Base-by-base conservation (phyloP, 2,888 invertebrate genomes). In the Rosalia funebris region DNA sequence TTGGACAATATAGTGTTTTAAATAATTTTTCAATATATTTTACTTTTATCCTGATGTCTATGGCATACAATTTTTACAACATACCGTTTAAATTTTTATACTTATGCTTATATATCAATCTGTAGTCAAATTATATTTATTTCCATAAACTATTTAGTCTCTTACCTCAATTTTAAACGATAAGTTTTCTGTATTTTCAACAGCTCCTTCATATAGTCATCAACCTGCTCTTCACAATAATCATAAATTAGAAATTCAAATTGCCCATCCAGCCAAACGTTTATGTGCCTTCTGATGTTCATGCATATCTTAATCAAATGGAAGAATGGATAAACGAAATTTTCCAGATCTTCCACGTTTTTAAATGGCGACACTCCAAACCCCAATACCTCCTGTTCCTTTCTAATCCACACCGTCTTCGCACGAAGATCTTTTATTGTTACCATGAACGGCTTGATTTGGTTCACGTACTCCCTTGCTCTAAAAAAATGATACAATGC, bases 221-320 rank as follows among this genome's bases (percentile, higher is more conserved):
- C 93, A 0, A 93, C 89, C 65, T 90, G 90, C 56, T 83, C 83
- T 79, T 96, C 96, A 53, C 96, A 91, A 69, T 86, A 84, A 55
- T 87, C 84, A 2, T 91, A 89, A 72, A 92, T 89, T 64, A 96
- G 83, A 76, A 93, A 93, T 77, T 94, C 91, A 80, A 97, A 97
- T 1, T 92, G 90, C 0, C 97, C 97, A 79, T 96, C 93, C 86
- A 95, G 88, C 93, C 96, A 97, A 5, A 93, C 91, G 71, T 88
- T 90, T 74, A 90, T 89, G 71, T 91, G 89, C 48, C 92, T 87
- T 77, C 90, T 88, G 92, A 96, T 95, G 75, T 86, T 85, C 65
- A 87, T 83, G 57, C 89, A 87, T 5, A 86, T 80, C 56, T 90
- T 91, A 68, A 96, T 82, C 1, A 93, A 82, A 34, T 82, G 84